Percentiles rank a stretch among this genome's conserved stretches.
Conservation (phyloP, 2,113 vertebrate species). For the Narcine bancroftii region DNA sequence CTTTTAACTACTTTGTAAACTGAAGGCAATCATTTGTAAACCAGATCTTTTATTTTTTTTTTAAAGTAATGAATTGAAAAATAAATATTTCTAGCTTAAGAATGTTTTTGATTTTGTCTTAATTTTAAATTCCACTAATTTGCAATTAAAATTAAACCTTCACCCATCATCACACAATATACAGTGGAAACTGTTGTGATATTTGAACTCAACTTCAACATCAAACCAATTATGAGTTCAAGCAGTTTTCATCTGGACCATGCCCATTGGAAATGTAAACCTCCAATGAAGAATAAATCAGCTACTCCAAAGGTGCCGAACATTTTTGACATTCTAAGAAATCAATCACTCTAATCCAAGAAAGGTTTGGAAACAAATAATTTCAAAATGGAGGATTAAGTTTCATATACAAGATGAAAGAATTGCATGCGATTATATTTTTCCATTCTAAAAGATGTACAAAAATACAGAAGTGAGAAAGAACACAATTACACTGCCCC, state of each 20-base stretch:
- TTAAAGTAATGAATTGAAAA: too few relatives aligned
- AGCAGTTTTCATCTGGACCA: too few relatives aligned
- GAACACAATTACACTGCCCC: not conserved
- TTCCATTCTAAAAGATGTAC: conserved; percentile 2
- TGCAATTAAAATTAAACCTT: not conserved
- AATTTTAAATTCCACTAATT: not conserved
- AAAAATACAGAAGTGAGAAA: conserved; percentile 24
- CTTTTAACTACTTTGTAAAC: not conserved
- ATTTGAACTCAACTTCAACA: not conserved
- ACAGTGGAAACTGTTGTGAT: not conserved
- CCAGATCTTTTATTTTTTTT: too few relatives aligned
- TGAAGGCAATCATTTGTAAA: too few relatives aligned
- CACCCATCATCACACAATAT: not conserved
- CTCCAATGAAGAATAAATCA: not conserved
- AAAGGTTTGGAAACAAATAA: not conserved
- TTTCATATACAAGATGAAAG: not conserved
- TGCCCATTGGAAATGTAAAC: not conserved
- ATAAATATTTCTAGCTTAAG: too few relatives aligned
- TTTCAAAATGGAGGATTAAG: not conserved
- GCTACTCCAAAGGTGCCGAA: not conserved
- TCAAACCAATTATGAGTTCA: not conserved
- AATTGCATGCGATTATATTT: not conserved
- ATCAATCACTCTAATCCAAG: not conserved
- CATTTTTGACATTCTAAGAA: not conserved
- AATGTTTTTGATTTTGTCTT: too few relatives aligned